Evolutionary conservation across 1,140 invertebrate species (phyloP).

Genomic region (Melitaea cinxia): DNA sequence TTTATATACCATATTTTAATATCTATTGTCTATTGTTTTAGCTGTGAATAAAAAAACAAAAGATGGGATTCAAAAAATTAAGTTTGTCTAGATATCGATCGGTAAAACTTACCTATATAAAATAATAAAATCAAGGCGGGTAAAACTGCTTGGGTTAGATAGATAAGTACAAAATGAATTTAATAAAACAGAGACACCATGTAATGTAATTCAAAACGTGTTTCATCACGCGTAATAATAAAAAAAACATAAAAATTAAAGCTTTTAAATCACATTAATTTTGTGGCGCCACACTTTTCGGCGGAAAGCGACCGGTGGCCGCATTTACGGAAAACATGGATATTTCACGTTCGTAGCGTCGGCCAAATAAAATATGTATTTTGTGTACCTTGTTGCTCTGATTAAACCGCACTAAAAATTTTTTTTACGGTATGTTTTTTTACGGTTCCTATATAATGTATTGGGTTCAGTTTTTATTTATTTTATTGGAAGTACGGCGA

Average conservation of each 20-base stretch:
- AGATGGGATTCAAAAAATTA: too few relatives aligned
- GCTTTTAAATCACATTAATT: constrained; percentile 9
- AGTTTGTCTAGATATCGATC: too few relatives aligned
- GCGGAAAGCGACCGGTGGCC: constrained; percentile 11
- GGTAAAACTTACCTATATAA: too few relatives aligned
- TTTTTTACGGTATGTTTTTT: not conserved
- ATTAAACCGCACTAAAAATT: constrained; percentile 6
- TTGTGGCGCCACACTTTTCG: constrained; percentile 15
- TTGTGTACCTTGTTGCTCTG: not conserved
- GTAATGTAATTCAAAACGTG: not conserved
- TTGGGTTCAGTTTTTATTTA: too few relatives aligned
- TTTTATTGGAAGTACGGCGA: too few relatives aligned
- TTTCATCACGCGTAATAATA: constrained; percentile 3
- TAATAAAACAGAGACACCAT: not conserved
- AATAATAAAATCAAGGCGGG: too few relatives aligned
- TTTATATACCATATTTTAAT: too few relatives aligned
- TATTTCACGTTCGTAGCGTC: constrained; percentile 6
- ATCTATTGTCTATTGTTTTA: too few relatives aligned
- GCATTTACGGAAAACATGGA: constrained; percentile 16
- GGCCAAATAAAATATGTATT: constrained; percentile 16
- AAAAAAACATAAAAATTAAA: constrained; percentile 17
- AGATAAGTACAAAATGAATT: not conserved
- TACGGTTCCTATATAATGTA: not conserved
- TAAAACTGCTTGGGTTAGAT: too few relatives aligned
- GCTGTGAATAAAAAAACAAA: too few relatives aligned